phyloP scores from a whole-genome alignment of 2,888 invertebrate species.

The Leptura quadrifasciata region DNA sequence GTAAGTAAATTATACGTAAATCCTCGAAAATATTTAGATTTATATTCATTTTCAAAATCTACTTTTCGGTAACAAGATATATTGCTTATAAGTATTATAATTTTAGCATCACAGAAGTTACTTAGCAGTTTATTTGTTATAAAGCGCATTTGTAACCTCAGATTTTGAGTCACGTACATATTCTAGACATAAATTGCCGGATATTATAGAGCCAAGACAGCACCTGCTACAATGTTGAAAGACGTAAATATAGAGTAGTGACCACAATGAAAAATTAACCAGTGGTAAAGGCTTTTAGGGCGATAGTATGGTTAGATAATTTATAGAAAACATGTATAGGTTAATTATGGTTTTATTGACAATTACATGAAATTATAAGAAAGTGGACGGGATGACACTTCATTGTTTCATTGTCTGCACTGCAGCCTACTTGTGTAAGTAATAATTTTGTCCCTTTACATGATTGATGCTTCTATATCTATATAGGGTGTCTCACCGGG shows the following conservation, averaged over 20 bases:
- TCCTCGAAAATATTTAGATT: too few relatives aligned
- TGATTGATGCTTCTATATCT: too few relatives aligned
- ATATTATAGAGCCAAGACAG: neutral
- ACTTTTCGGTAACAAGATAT: neutral
- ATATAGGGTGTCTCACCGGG: too few relatives aligned
- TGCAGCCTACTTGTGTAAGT: neutral
- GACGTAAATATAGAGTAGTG: neutral
- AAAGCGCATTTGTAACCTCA: neutral
- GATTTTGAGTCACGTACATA: slow-evolving; percentile 3
- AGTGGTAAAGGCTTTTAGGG: neutral
- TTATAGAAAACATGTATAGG: neutral
- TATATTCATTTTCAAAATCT: too few relatives aligned
- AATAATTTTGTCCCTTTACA: too few relatives aligned
- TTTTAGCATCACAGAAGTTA: neutral
- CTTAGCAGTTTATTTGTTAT: neutral
- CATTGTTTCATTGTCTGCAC: neutral
- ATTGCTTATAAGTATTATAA: neutral
- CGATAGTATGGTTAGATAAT: neutral
- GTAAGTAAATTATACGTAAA: too few relatives aligned
- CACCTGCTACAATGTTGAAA: neutral
- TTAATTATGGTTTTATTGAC: neutral
- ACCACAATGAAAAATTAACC: neutral
- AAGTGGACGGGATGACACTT: neutral
- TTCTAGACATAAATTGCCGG: neutral
- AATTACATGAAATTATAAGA: neutral